Base-by-base conservation (phyloP, 2,113 vertebrate genomes). In the Gallinago jamesoni region DNA sequence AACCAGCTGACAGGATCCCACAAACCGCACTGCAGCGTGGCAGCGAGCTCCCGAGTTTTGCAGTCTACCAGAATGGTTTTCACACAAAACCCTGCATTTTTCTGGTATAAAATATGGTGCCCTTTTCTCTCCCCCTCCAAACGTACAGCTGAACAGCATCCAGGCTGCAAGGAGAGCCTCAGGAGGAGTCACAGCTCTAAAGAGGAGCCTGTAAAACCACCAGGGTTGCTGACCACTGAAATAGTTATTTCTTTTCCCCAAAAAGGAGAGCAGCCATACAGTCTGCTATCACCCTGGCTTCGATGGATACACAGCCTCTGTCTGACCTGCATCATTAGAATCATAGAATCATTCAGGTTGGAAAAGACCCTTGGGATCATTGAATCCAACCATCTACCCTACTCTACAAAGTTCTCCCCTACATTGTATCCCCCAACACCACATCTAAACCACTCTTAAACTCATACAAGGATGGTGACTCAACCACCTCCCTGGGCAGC, bases 1-100 rank as follows among this genome's bases (percentile, higher is more conserved):
- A 10, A 77, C 45, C 93, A 91, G 87, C 89, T 87, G 94, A 89
- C 89, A 93, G 88, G 90, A 94, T 95, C 94, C 95, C 96, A 93
- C 96, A 96, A 78, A 89, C 95, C 66, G 1, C 93, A 88, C 28
- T 76, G 75, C 96, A 89, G 56, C 75, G 85, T 41, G 11, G 10
- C 78, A 74, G 62, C 7, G 1, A 30, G 68, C 53, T 72, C 76
- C 41, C 7, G 24, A n/a, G 22, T 22, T n/a, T 21, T 82, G 64
- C 52, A 81, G 80, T 63, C 62, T 27, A 30, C 8, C 60, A 37
- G 55, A 45, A 37, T 9, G 27, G 14, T 64, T 93, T 74, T 39
- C 76, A 82, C 30, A 7, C n/a, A 72, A 22, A 22, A 8, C 47
- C 39, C 63, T 72, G 37, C 52, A 22, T 20, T 55, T 74, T 35